A percentile compares a stretch with the other conserved stretches of the same genome.
phyloP scores from a whole-genome alignment of 2,113 vertebrate genomes.

The Phylloscopus whistleri region DNA sequence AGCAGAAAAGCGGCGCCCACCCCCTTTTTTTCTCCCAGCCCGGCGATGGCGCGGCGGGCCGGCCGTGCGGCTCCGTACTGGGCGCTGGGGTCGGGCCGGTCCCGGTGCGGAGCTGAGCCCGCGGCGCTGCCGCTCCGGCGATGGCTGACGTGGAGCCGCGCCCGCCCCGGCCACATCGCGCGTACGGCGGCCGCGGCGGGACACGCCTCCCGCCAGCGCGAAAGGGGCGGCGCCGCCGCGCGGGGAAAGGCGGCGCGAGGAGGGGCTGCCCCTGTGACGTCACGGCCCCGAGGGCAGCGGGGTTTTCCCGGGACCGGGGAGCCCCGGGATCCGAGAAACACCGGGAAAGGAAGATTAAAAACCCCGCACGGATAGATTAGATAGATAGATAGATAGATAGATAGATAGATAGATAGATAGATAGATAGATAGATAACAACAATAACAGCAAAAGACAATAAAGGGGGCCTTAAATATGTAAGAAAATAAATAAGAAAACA shows the following conservation, averaged over 20 bases:
- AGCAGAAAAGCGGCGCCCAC: fast-evolving
- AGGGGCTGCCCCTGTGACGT: neutral
- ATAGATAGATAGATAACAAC: too few species aligned
- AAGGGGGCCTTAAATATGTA: neutral
- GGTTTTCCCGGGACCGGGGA: fast-evolving
- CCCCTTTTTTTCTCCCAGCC: too few species aligned
- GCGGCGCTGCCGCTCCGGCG: neutral
- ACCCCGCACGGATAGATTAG: neutral
- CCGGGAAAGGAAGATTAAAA: fast-evolving
- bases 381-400: neutral
- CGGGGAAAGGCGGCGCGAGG: fast-evolving
- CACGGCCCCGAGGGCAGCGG: fast-evolving
- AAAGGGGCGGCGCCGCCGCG: fast-evolving
- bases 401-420: too few species aligned
- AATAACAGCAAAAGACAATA: neutral
- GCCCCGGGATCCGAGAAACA: neutral
- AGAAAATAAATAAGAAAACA: neutral
- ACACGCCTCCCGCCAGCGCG: neutral
- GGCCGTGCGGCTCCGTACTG: neutral
- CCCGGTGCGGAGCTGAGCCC: neutral
- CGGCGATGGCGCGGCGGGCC: neutral
- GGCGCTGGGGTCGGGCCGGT: neutral
- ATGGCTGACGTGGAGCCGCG: slow-evolving; percentile 76
- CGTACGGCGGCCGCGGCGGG: slow-evolving; percentile 61
- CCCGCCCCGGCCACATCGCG: slow-evolving; percentile 27